phyloP scores from a whole-genome alignment of 37 sponge, comb jelly and placozoan genomes.

The Hormiphora californensis region DNA sequence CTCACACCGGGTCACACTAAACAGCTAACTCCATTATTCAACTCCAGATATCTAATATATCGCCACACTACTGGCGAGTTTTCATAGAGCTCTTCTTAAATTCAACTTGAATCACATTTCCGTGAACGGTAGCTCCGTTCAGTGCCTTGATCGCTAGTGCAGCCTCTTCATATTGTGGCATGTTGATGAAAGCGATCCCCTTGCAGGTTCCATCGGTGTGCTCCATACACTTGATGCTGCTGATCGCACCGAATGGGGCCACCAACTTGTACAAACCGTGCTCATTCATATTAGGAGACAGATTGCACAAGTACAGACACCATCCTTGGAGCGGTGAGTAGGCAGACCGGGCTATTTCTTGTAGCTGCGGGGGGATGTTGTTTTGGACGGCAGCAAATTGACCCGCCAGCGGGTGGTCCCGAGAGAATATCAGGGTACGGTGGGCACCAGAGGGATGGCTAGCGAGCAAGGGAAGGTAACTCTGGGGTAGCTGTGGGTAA shows the following conservation, averaged over 20 bases:
- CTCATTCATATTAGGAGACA: constrained; percentile 71
- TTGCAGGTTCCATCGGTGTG: constrained; percentile 66
- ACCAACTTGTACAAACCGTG: constrained; percentile 79
- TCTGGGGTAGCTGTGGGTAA: constrained; percentile 35
- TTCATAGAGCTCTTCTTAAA: constrained; percentile 62
- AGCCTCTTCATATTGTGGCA: constrained; percentile 87
- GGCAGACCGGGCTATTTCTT: constrained; percentile 48
- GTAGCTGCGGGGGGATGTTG: constrained; percentile 39
- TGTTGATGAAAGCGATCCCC: constrained; percentile 90
- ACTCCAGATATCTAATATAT: too few relatives aligned
- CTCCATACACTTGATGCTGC: constrained; percentile 74
- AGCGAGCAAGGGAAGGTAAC: constrained; percentile 36
- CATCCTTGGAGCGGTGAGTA: constrained; percentile 55
- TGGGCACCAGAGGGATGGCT: constrained; percentile 22
- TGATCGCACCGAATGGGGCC: constrained; percentile 80
- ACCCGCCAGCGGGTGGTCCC: constrained; percentile 23
- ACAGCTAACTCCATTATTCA: too few relatives aligned
- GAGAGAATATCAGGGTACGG: constrained; percentile 4
- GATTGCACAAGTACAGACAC: constrained; percentile 82
- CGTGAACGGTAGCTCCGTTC: constrained; percentile 65
- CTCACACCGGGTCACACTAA: too few relatives aligned
- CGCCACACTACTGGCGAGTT: constrained; percentile 33
- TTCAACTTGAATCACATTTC: constrained; percentile 77
- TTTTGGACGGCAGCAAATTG: constrained; percentile 12
- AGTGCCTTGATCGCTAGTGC: constrained; percentile 64